Evolutionary conservation across 2,797 vertebrate genomes (phyloP), one percentile per base, ranked within the genome.

Genomic region (Numenius phaeopus): DNA sequence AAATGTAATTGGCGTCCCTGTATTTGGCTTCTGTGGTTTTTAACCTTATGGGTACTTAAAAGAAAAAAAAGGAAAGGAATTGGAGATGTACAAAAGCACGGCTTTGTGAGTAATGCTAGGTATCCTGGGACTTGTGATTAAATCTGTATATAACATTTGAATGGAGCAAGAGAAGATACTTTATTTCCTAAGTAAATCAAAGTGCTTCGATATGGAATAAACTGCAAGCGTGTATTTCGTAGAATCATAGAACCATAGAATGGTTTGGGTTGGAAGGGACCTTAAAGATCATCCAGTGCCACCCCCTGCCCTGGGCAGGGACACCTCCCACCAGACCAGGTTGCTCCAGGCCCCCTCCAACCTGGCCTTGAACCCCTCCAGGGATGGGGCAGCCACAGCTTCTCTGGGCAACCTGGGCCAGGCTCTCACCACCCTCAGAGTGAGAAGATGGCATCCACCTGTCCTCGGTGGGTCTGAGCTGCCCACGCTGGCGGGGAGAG

Each of bases 141-240:
- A 94, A 97, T 96, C 94, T 91, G 94, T 93, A 92, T 95, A 88
- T 94, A 97, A 92, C 52, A 40, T 81, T 44, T 90, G 94, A 93
- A 95, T 84, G 83, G 94, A 84, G 89, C 54, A 37, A 30, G 72
- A 94, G 92, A 65, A 94, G 85, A 55, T 44, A 30, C 59, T 96
- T 89, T 95, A 95, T 95, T 97, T 93, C 87, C 42, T 23, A 65
- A 75, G 76, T 87, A 97, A 96, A 96, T 95, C 91, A 91, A 78
- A 94, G 76, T 26, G 72, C 79, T 85, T 65, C 4, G 7, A 65
- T 37, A 18, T 2, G n/a, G 69, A 75, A 93, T 47, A 46, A 95
- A 62, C 52, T n/a, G 67, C n/a, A 19, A 7, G 55, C 2, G 2
- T 32, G 67, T 14, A 59, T 89, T 82, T 54, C 29, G 30, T 54